Evolutionary conservation across 2,113 vertebrate genomes (phyloP).

Genomic region (Pygoscelis antarcticus): DNA sequence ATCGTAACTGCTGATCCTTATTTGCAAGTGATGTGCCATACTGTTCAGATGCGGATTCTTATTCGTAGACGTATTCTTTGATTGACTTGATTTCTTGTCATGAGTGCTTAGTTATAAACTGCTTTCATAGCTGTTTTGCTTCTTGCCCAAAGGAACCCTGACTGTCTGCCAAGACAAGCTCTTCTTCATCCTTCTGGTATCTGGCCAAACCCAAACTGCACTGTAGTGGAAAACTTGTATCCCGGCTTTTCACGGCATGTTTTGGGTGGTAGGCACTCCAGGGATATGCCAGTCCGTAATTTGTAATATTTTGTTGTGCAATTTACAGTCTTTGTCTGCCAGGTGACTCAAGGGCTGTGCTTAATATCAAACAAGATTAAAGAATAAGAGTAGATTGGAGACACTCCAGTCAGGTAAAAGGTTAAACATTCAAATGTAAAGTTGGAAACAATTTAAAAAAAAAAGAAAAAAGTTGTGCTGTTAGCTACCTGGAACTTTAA

Average conservation of each 20-base stretch:
- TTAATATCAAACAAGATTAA: not conserved
- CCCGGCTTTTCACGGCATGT: not conserved
- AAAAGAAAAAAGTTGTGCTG: not conserved
- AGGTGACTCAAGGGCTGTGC: not conserved
- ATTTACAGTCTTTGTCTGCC: not conserved
- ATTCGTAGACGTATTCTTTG: not conserved
- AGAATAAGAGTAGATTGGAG: not conserved
- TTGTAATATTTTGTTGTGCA: not conserved
- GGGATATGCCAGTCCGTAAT: not conserved
- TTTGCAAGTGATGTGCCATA: rapidly evolving
- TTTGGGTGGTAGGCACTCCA: not conserved
- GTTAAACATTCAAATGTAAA: not conserved
- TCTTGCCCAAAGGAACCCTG: slow-evolving; percentile 20
- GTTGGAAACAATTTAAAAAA: not conserved
- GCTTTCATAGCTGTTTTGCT: slow-evolving; percentile 30
- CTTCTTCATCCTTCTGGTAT: slow-evolving; percentile 55
- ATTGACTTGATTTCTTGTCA: not conserved
- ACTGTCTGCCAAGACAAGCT: slow-evolving; percentile 56
- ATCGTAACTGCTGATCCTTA: not conserved
- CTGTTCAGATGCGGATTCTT: not conserved
- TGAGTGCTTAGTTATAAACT: not conserved
- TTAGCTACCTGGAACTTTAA: slow-evolving; percentile 5
- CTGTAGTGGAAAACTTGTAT: slow-evolving; percentile 47
- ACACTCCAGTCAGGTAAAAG: not conserved
- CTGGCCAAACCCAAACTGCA: slow-evolving; percentile 40